These are phyloP conservation scores for Nannospalax galili DNA, from an alignment of 2,113 vertebrate genomes.

Conservation along the genomic window DNA sequence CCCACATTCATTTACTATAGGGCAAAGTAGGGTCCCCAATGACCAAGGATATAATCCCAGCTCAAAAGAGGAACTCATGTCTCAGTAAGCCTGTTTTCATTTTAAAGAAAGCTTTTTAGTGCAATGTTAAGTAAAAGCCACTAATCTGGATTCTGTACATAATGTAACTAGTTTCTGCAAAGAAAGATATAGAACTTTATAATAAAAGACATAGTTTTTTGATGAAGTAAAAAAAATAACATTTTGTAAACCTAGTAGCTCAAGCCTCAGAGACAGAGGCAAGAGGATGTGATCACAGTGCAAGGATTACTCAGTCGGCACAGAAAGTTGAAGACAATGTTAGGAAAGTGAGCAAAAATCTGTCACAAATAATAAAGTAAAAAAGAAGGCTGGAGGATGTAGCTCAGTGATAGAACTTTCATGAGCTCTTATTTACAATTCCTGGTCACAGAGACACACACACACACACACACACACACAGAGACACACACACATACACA, in stretches of 20 bases:
- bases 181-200: not conserved
- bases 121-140: too few species aligned
- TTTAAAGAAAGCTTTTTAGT: too few species aligned
- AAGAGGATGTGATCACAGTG: not conserved
- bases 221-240: not conserved
- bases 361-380: not conserved
- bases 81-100: too few species aligned
- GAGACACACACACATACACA: too few species aligned
- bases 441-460: too few species aligned
- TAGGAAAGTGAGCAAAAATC: not conserved
- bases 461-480: not conserved
- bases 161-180: too few species aligned
- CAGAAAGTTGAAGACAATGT: not conserved
- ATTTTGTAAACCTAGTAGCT: not conserved
- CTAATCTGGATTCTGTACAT: too few species aligned
- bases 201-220: not conserved
- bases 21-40: too few species aligned
- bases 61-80: too few species aligned
- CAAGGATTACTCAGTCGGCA: not conserved
- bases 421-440: not conserved
- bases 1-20: too few species aligned
- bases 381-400: not conserved
- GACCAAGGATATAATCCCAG: too few species aligned
- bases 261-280: not conserved
- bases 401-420: not conserved